These are phyloP conservation scores for Drosophila persimilis DNA, from an alignment of 1,140 invertebrate species.

Conservation along the genomic window DNA sequence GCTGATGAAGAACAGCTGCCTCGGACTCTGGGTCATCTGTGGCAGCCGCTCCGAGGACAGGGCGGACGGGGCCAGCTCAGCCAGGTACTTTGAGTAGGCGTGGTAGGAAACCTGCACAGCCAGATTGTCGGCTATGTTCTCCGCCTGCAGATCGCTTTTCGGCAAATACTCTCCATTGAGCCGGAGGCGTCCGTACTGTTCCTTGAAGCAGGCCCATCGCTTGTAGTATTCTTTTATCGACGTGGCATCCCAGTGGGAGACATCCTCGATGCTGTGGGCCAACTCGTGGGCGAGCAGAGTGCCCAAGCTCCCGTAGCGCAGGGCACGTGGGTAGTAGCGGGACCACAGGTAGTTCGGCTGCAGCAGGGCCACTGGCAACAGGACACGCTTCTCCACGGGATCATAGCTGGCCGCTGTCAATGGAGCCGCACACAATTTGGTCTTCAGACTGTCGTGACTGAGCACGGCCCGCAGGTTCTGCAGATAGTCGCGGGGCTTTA, in stretches of 20 bases:
- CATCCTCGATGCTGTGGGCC: slow-evolving; percentile 86
- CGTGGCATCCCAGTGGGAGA: slow-evolving; percentile 55
- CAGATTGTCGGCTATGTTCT: slow-evolving; percentile 89
- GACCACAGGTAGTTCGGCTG: slow-evolving; percentile 79
- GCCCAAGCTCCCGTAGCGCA: slow-evolving; percentile 85
- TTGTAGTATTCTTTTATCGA: slow-evolving; percentile 51
- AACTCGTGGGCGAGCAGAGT: slow-evolving; percentile 86
- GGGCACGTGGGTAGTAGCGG: slow-evolving; percentile 63
- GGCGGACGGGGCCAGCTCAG: slow-evolving; percentile 14
- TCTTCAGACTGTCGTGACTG: neutral
- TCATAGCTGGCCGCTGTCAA: slow-evolving; percentile 36
- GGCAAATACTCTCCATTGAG: slow-evolving; percentile 84
- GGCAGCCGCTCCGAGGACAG: slow-evolving; percentile 83
- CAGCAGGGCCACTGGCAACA: slow-evolving; percentile 59
- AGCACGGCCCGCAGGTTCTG: slow-evolving; percentile 52
- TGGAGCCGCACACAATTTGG: neutral
- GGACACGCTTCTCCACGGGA: slow-evolving; percentile 43
- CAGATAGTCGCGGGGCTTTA: slow-evolving; percentile 54
- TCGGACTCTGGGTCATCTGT: slow-evolving; percentile 83
- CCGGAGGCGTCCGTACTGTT: slow-evolving; percentile 64
- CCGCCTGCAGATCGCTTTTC: slow-evolving; percentile 87
- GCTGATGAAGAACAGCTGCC: slow-evolving; percentile 89
- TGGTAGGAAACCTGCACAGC: slow-evolving; percentile 86
- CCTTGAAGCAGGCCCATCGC: slow-evolving; percentile 62
- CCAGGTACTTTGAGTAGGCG: slow-evolving; percentile 83